Evolutionary conservation across 2,888 invertebrate species (phyloP), one percentile per base, ranked within the genome.

Genomic region (Heteromyza rotundicornis): DNA sequence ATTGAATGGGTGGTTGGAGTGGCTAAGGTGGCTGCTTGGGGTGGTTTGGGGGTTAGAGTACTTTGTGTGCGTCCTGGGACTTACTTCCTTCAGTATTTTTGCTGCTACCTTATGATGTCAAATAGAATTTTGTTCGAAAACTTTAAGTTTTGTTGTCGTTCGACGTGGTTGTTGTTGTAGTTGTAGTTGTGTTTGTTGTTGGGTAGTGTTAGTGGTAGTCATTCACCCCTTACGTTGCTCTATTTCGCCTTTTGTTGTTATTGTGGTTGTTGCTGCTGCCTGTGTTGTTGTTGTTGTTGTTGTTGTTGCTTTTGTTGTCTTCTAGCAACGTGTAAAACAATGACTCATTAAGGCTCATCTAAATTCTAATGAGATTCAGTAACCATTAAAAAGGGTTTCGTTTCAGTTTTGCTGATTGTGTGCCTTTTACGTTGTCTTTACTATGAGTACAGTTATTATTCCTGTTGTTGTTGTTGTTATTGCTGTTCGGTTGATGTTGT

Each of bases 311-410:
- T 55, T 63, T 66, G 59, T 60, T 68, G 68, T 73, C 76, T 73
- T 47, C 20, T 47, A n/a, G 35, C 47, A 76, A 72, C 72, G 74
- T 78, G 75, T 78, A 78, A 79, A 80, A 81, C 80, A 81, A 80
- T 81, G 80, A 81, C 79, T 81, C 82, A 80, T 81, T 80, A 81
- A 81, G 80, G 71, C 78, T 77, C 81, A 80, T 80, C 80, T 81
- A 81, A 80, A 80, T 81, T 80, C 81, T 80, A 80, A 80, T 80
- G 81, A 81, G 80, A 81, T 81, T 80, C 82, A 80, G 76, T 74
- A 77, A 79, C 77, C 77, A 80, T 78, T 77, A 76, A 75, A 79
- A 77, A 73, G 66, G 67, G 59, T 40, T 44, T 44, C 32, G 23
- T 22, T 62, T 56, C 44, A 8, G 35, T 19, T 22, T 40, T 44